These are phyloP conservation scores for Nycticryphes semicollaris DNA, from an alignment of 2,113 vertebrate genomes.

Conservation along the genomic window DNA sequence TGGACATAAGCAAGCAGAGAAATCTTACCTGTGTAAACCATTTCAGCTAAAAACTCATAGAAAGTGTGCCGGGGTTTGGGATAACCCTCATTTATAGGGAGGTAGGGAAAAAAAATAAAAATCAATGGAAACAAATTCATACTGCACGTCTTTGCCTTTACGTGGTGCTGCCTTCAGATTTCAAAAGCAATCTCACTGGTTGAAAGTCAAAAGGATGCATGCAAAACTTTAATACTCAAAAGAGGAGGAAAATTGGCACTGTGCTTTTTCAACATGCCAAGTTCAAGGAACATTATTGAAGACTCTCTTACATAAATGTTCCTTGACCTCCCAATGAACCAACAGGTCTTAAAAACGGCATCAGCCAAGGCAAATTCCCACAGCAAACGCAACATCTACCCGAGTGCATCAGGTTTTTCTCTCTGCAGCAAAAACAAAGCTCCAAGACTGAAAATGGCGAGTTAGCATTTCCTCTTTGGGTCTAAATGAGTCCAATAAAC, in stretches of 20 bases:
- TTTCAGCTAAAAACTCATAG: not conserved
- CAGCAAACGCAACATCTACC: conserved; percentile 61
- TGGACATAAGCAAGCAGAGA: not conserved
- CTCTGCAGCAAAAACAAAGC: not conserved
- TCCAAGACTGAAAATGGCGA: not conserved
- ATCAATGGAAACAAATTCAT: not conserved
- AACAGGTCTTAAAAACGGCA: conserved; percentile 76
- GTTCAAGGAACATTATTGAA: conserved; percentile 68
- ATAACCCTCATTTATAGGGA: not conserved
- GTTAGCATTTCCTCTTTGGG: not conserved
- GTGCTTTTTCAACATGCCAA: conserved; percentile 52
- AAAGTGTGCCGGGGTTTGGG: not conserved
- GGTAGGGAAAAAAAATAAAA: rapidly evolving
- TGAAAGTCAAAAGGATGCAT: conserved; percentile 34
- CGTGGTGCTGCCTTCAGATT: not conserved
- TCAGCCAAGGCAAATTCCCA: conserved; percentile 70
- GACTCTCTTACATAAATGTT: conserved; percentile 71
- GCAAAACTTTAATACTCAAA: conserved; percentile 47
- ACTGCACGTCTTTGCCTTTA: not conserved
- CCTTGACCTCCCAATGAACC: conserved; percentile 74
- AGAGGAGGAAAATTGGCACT: conserved; percentile 34
- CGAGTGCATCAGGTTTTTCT: not conserved
- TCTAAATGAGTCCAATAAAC: not conserved
- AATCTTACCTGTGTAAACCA: not conserved
- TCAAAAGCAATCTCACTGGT: conserved; percentile 24